Evolutionary conservation across 2,888 invertebrate genomes (phyloP), one percentile per base, ranked within the genome.

Genomic region (Dynastes grantii): DNA sequence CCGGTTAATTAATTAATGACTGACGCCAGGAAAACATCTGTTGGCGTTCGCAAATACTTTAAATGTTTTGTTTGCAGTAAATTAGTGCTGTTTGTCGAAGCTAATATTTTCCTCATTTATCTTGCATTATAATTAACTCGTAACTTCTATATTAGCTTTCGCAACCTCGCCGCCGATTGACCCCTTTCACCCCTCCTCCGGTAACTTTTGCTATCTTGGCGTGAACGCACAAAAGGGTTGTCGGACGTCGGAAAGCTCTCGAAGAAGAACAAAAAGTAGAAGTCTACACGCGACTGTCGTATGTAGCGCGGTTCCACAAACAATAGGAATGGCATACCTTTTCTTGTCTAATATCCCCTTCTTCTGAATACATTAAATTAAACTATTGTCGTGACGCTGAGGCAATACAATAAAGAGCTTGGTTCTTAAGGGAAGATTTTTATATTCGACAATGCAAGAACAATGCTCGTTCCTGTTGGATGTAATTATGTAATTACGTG

Each of bases 111-210:
- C 61, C 73, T 73, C 73, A 73, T 73, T 73, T 73, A 73, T 73
- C 73, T 73, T 73, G 73, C 73, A 73, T 61, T 73, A 73, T 73
- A 73, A 73, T 73, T 73, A 73, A 73, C 73, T 73, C 53, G 73
- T 73, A 73, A 73, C 73, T 58, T 61, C 61, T 73, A 22, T 68
- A 49, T 61, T 61, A 11, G 68, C 68, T 6, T 22, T 29, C 61
- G 37, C 68, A 45, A 51, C 27, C 68, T 40, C 27, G 16, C 16
- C 37, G 27, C 45, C 71, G 16, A 3, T 58, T 37, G 71, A 13
- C 13, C 58, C 58, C 16, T 71, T n/a, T 13, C 32, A 53, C 55
- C n/a, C 53, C 53, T n/a, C 53, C 53, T 16, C 13, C 16, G n/a
- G 4, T 16, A 53, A n/a, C 53, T 53, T 16, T 6, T 13, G 53